Base-by-base conservation (phyloP, 2,888 invertebrate species). In the Cecidostiba fungosa region DNA sequence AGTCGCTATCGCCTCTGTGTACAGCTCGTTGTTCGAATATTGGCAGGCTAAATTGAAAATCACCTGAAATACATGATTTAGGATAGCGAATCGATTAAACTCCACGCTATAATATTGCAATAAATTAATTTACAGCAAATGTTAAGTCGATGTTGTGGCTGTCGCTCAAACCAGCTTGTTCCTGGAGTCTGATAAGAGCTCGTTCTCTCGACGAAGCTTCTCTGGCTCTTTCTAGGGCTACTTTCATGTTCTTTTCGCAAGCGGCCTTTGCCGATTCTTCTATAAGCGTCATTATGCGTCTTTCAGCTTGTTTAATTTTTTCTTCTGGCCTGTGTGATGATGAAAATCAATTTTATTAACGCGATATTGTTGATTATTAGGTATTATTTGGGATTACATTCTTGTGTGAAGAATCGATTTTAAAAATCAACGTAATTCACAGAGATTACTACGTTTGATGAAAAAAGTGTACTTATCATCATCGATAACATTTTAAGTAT, bases 41-140 rank as follows among this genome's bases (percentile, higher is more conserved):
- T 99, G 98, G 91, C 97, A 98, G 2, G 99, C 99, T 88, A 99
- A 94, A 93, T 99, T 99, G 92, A 99, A 99, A 66, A 99, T 95
- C 0, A 99, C 98, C 98, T 98, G 92, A 8, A 92, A 80, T 3
- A 32, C 50, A 5, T 4, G 26, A n/a, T 72, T 2, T 29, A 12
- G 14, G n/a, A n/a, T n/a, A n/a, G n/a, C n/a, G n/a, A n/a, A n/a
- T n/a, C n/a, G n/a, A n/a, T n/a, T n/a, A n/a, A n/a, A n/a, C n/a
- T n/a, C n/a, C n/a, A n/a, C n/a, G n/a, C n/a, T n/a, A n/a, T n/a
- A n/a, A n/a, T n/a, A n/a, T n/a, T n/a, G n/a, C n/a, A 66, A 19
- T 62, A n/a, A 50, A 29, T 74, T 47, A 59, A 72, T 43, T 77
- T 94, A 98, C 99, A 86, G 98, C 97, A 94, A 98, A 99, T 0